Conservation (phyloP, 2,113 vertebrate genomes). For the Pterocles burchelli region DNA sequence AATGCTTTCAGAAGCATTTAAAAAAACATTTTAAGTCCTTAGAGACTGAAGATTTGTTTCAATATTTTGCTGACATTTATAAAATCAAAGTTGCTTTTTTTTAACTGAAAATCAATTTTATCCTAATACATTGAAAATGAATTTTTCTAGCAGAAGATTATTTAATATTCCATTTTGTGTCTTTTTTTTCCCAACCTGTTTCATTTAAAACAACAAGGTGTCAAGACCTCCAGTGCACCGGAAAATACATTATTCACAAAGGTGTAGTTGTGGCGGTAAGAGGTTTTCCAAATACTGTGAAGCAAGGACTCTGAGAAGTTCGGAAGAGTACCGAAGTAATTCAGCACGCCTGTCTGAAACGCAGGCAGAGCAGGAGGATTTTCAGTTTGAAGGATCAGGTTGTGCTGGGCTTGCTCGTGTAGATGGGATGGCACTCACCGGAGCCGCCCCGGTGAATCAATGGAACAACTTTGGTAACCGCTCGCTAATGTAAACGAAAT, state of each 20-base stretch:
- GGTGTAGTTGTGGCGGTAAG: not conserved
- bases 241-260: not conserved
- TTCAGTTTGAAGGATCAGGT: slow-evolving; percentile 32
- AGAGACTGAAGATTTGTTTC: not conserved
- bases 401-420: not conserved
- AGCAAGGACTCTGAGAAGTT: not conserved
- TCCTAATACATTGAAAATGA: not conserved
- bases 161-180: not conserved
- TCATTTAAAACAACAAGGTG: not conserved
- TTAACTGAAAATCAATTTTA: not conserved
- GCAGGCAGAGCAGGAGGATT: slow-evolving; percentile 42
- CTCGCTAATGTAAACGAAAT: not conserved
- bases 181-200: not conserved
- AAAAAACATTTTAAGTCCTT: not conserved
- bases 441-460: not conserved
- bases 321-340: not conserved
- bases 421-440: not conserved
- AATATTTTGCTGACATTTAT: not conserved
- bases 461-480: slow-evolving; percentile 14
- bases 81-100: not conserved
- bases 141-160: not conserved
- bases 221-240: not conserved
- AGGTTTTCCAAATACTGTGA: not conserved
- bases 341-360: not conserved
- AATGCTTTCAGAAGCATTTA: not conserved